A percentile compares a stretch with the other conserved stretches of the same genome.
Conservation (phyloP, 2,797 vertebrate genomes). For the Chelon auratus region DNA sequence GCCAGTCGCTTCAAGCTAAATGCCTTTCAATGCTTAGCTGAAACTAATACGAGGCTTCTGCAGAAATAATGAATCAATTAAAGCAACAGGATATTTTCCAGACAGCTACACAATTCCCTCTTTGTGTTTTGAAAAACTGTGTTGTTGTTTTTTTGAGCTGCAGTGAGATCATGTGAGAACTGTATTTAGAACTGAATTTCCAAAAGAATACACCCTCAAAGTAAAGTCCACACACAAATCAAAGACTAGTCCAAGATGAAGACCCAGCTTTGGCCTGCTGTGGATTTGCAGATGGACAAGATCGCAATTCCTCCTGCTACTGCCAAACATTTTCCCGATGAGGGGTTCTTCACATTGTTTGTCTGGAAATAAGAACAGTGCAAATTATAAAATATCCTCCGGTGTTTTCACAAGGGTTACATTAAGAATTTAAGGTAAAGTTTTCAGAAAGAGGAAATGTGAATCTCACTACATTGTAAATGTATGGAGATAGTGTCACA, state of each 20-base stretch:
- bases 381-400: neutral
- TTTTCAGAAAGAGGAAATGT: conserved; percentile 47
- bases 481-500: neutral
- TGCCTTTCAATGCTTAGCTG: neutral
- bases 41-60: neutral
- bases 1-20: neutral
- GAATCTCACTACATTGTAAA: neutral
- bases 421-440: neutral
- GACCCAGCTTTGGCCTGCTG: conserved; percentile 82
- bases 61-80: neutral
- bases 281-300: conserved; percentile 76
- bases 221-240: neutral
- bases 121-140: conserved; percentile 2
- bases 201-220: neutral
- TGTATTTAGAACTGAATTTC: neutral
- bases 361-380: conserved; percentile 68
- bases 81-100: neutral
- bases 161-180: neutral
- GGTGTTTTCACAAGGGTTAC: neutral
- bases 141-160: neutral
- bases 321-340: conserved; percentile 82
- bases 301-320: conserved; percentile 69
- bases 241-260: conserved; percentile 75
- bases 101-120: neutral
- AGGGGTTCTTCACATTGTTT: conserved; percentile 78